Percentiles rank a stretch among this genome's conserved stretches.
phyloP scores from a whole-genome alignment of 2,797 vertebrate species.

The Mycteria americana region DNA sequence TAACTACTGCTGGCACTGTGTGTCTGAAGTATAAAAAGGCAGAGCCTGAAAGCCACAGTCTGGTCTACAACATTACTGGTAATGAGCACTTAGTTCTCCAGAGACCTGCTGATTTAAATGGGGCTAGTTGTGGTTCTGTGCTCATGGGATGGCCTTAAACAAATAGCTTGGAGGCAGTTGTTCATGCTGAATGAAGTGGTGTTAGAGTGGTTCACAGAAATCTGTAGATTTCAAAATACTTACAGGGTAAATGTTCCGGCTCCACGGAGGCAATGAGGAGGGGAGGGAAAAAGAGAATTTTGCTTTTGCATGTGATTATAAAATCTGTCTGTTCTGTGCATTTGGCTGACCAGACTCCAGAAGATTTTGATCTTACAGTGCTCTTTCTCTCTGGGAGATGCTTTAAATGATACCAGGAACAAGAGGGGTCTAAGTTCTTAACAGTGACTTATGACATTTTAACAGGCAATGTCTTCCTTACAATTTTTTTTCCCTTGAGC shows the following conservation, averaged over 20 bases:
- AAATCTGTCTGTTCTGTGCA: neutral
- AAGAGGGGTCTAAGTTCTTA: neutral
- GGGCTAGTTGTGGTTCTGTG: neutral
- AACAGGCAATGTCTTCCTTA: neutral
- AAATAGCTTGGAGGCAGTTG: neutral
- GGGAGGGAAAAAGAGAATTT: neutral
- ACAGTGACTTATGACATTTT: accelerated
- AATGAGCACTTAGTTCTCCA: neutral
- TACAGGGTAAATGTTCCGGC: neutral
- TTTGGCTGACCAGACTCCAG: neutral
- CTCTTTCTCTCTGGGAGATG: neutral
- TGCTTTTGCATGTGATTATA: accelerated
- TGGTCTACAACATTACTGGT: neutral
- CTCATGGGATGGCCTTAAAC: neutral
- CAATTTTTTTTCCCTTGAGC: neutral
- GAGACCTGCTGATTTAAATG: neutral
- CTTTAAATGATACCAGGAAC: neutral
- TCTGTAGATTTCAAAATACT: neutral
- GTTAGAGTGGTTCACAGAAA: neutral
- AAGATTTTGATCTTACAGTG: neutral
- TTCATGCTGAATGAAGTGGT: neutral
- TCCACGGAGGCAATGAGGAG: neutral
- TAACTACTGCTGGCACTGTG: neutral
- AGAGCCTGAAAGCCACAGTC: neutral
- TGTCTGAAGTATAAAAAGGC: neutral